These are phyloP conservation scores for Mico argentatus DNA, from an alignment of 2,797 vertebrate genomes.

Conservation along the genomic window DNA sequence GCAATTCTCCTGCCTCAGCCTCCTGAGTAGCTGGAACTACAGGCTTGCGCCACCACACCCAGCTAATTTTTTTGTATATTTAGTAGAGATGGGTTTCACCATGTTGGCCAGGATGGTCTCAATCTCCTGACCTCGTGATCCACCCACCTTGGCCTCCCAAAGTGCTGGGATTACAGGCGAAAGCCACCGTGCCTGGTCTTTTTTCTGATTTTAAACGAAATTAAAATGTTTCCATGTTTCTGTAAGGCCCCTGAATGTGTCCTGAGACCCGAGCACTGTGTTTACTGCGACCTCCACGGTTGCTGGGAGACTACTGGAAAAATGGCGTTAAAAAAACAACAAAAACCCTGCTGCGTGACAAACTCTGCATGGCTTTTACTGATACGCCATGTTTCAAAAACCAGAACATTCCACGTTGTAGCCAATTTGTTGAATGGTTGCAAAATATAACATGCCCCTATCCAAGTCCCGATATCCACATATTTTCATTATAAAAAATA, in stretches of 20 bases:
- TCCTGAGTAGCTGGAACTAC: no score
- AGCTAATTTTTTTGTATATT: no score
- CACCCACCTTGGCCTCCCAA: no score
- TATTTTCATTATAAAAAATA: neutral
- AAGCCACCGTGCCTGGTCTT: accelerated
- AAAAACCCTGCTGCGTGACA: neutral
- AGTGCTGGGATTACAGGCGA: no score
- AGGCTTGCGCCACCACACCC: accelerated
- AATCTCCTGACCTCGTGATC: no score
- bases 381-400: neutral
- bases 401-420: neutral
- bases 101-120: no score
- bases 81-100: no score
- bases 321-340: accelerated
- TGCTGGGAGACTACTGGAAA: accelerated
- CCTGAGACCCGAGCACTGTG: neutral
- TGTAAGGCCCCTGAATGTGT: neutral
- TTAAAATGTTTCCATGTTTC: neutral
- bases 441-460: neutral
- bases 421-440: neutral
- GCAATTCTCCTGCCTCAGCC: no score
- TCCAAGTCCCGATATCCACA: neutral
- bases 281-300: neutral
- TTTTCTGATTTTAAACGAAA: neutral
- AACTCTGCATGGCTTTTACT: neutral